These are phyloP conservation scores for Cyprinus carpio DNA, from an alignment of 2,113 vertebrate species.

Conservation along the genomic window DNA sequence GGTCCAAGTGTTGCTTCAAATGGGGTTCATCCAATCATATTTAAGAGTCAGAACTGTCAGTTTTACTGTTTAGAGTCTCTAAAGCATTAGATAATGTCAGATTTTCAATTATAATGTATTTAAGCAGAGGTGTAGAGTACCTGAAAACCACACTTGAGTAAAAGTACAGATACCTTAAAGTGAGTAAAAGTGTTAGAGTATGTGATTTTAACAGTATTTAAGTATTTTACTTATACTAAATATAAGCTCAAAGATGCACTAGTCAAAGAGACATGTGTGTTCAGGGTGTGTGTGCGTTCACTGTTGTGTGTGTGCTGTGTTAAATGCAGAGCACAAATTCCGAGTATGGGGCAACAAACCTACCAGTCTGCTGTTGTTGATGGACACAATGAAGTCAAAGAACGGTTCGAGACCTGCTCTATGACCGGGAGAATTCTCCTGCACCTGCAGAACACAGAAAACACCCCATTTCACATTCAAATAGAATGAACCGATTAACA, in stretches of 20 bases:
- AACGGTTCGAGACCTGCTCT: slow-evolving; percentile 96
- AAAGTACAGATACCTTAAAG: too few species aligned
- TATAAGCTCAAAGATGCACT: too few species aligned
- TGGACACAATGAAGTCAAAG: slow-evolving; percentile 98
- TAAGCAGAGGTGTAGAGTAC: too few species aligned
- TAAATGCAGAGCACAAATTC: too few species aligned
- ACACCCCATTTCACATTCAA: slow-evolving; percentile 1
- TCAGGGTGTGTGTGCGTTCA: too few species aligned
- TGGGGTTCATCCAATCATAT: background rate
- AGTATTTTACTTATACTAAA: too few species aligned
- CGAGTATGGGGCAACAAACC: slow-evolving; percentile 41
- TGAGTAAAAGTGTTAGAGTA: too few species aligned
- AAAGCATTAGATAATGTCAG: background rate
- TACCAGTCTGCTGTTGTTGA: slow-evolving; percentile 95
- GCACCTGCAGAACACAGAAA: slow-evolving; percentile 79
- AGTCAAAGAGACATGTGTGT: too few species aligned
- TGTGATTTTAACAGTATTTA: too few species aligned
- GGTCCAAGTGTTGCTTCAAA: background rate
- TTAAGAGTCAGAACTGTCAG: background rate
- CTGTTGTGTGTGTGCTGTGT: too few species aligned
- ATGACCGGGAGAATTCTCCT: slow-evolving; percentile 96
- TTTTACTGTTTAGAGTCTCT: background rate
- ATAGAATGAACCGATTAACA: background rate
- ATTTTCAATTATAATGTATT: too few species aligned
- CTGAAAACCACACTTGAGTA: too few species aligned